Base-by-base conservation (phyloP, 2,797 vertebrate genomes). In the Manis javanica region DNA sequence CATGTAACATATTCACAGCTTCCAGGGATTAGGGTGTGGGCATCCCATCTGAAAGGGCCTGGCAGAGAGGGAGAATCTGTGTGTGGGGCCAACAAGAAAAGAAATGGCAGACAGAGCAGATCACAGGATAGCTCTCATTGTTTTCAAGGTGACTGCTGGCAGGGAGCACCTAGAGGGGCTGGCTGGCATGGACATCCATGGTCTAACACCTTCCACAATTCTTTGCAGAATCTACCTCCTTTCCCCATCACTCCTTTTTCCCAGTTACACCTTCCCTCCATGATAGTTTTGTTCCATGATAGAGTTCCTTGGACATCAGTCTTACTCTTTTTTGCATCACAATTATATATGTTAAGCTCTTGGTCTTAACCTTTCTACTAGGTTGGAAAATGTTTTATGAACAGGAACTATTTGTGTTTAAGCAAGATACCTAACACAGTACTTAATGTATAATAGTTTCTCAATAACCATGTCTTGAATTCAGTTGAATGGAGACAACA, bases 311-410 rank as follows among this genome's bases (percentile, higher is more conserved):
- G 39, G 23, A 91, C 72, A 83, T 71, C 37, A 31, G 7, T 72
- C 74, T 92, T 72, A 63, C 51, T 90, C 49, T 78, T 57, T 46
- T 78, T 46, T 88, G 3, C 68, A 34, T 77, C 37, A 51, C 87
- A 55, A 46, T 95, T 79, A 69, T 31, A 21, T 82, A 64, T 63
- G 63, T 69, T 46, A 88, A 75, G 39, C 31, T 74, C 46, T 64
- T 69, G n/a, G n/a, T 88, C 63, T 87, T 87, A 90, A 88, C 26
- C 31, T 72, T 23, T 92, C 59, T 96, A 71, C 15, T 74, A 77
- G 37, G 14, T 16, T 91, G 59, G 74, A 69, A 96, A 82, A 18
- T 85, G 74, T 75, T 61, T 87, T 84, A 13, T 87, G 46, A 42
- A 74, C n/a, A 81, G 57, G 55, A 94, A 34, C 9, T 51, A 24